phyloP scores from a whole-genome alignment of 2,113 vertebrate species.

The Rissa tridactyla region DNA sequence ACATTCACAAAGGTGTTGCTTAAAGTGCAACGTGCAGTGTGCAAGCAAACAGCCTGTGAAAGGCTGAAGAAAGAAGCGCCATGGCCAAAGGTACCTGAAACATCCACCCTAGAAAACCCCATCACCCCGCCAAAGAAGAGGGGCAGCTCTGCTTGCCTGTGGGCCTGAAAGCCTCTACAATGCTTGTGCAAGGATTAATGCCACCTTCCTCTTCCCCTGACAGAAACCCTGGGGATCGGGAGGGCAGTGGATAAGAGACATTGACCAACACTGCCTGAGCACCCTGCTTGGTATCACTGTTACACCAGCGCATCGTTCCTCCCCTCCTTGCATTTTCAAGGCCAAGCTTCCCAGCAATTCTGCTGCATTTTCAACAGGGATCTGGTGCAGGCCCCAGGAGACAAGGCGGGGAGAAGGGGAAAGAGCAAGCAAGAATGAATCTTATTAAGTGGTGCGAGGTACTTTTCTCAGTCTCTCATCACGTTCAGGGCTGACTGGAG shows the following conservation, averaged over 20 bases:
- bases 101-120: neutral
- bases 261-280: neutral
- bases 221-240: neutral
- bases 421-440: neutral
- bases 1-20: neutral
- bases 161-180: neutral
- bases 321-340: neutral
- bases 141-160: neutral
- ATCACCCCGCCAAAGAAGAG: neutral
- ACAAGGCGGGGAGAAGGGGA: neutral
- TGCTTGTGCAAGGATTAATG: neutral
- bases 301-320: neutral
- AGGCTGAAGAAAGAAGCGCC: neutral
- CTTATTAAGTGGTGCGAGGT: neutral
- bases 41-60: neutral
- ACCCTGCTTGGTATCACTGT: neutral
- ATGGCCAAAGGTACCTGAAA: neutral
- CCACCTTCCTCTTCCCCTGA: neutral
- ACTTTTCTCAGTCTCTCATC: neutral
- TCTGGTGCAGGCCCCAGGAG: neutral
- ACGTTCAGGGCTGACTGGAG: neutral
- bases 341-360: neutral
- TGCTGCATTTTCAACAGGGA: neutral
- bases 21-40: neutral
- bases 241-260: neutral